Evolutionary conservation across 2,888 invertebrate genomes (phyloP).

Genomic region (Hyalella azteca): DNA sequence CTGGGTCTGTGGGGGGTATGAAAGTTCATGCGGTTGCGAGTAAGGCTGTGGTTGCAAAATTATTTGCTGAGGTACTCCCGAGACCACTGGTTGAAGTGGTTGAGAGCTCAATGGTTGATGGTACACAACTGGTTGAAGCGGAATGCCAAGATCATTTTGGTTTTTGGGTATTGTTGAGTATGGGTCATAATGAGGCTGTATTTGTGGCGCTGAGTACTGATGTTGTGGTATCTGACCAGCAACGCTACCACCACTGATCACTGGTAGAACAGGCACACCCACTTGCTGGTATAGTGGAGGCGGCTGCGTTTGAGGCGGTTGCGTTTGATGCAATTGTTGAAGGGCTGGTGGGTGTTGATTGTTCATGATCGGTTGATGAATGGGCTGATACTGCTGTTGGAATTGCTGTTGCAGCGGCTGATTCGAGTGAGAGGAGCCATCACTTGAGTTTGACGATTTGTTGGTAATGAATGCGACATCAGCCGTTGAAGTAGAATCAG

Average conservation of each 20-base stretch:
- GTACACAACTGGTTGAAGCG: neutral
- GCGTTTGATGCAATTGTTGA: neutral
- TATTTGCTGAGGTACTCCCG: neutral
- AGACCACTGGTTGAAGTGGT: neutral
- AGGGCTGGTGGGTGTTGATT: neutral
- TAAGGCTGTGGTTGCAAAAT: neutral
- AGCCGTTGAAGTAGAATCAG: neutral
- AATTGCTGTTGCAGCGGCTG: conserved; percentile 7
- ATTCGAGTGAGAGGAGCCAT: neutral
- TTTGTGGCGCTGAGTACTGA: neutral
- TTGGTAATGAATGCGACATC: conserved; percentile 12
- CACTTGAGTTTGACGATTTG: conserved; percentile 35
- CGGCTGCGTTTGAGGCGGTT: neutral
- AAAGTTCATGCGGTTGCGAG: neutral
- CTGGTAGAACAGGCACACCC: neutral
- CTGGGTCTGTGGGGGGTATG: neutral
- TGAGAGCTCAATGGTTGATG: neutral
- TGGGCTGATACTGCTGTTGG: conserved; percentile 15
- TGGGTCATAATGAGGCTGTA: neutral
- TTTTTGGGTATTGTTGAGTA: neutral
- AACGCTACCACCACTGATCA: neutral
- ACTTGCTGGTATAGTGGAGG: neutral
- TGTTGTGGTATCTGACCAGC: neutral
- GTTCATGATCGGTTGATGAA: neutral
- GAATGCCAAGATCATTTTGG: conserved; percentile 3